Conservation (phyloP, 2,888 invertebrate species). For the Zygogramma bicolorata region DNA sequence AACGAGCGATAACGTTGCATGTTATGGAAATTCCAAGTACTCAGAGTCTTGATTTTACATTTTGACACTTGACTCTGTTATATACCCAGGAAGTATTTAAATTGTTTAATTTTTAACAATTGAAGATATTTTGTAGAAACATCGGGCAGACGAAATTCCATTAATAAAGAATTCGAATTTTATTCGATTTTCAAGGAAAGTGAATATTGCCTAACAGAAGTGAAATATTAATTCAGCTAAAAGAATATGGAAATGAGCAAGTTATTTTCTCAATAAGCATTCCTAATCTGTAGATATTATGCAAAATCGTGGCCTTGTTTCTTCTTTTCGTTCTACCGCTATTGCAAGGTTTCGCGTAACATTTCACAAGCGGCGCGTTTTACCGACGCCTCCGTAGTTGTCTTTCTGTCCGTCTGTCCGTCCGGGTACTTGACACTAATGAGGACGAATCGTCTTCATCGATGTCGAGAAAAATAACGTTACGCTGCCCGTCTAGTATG, state of each 20-base stretch:
- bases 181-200: background rate
- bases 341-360: background rate
- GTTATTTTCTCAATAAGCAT: background rate
- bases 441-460: conserved; percentile 10
- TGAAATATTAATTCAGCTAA: background rate
- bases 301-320: background rate
- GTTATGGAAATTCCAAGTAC: no score
- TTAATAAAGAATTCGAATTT: no score
- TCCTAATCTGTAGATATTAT: background rate
- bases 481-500: background rate
- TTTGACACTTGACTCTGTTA: no score
- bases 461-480: conserved; percentile 10
- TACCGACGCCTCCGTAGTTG: background rate
- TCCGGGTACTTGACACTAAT: background rate
- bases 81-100: no score
- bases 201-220: background rate
- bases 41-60: no score
- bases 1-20: no score
- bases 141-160: no score
- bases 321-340: background rate
- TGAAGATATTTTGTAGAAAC: no score
- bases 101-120: no score
- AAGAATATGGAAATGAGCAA: background rate
- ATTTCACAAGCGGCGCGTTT: background rate
- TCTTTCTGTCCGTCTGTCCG: background rate